Conservation (phyloP, 2,888 invertebrate genomes). For the Elegia similella region DNA sequence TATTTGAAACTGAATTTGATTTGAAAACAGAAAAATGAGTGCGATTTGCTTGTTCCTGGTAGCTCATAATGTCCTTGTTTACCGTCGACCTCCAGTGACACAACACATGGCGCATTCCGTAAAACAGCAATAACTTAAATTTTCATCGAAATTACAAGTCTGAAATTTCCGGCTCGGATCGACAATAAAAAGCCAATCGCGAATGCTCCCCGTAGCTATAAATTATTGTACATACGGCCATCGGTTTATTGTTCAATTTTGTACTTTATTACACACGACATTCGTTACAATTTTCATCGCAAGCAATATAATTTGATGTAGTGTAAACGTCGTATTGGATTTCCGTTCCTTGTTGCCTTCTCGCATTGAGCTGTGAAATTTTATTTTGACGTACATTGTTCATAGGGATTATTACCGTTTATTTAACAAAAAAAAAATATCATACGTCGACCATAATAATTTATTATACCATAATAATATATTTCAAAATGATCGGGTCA, state of each 20-base stretch:
- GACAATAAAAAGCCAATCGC: slow-evolving; percentile 17
- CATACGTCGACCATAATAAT: not conserved
- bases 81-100: not conserved
- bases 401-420: not conserved
- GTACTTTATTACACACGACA: slow-evolving; percentile 46
- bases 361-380: slow-evolving; percentile 18
- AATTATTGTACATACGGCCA: slow-evolving; percentile 18
- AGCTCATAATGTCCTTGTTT: not conserved
- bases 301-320: slow-evolving; percentile 34
- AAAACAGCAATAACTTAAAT: slow-evolving; percentile 10
- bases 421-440: not conserved
- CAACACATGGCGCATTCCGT: not conserved
- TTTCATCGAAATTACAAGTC: slow-evolving; percentile 14
- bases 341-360: slow-evolving; percentile 33
- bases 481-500: no score
- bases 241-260: slow-evolving; percentile 55
- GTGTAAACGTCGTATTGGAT: slow-evolving; percentile 42
- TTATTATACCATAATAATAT: no score
- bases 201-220: slow-evolving; percentile 14
- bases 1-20: no score
- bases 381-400: slow-evolving; percentile 9
- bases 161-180: slow-evolving; percentile 8
- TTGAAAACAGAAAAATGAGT: not conserved
- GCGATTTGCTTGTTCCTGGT: not conserved
- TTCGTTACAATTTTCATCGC: slow-evolving; percentile 46